Percentiles rank a stretch among this genome's conserved stretches.
Conservation (phyloP, 2,888 invertebrate genomes). For the Agrenia bidenticulata region DNA sequence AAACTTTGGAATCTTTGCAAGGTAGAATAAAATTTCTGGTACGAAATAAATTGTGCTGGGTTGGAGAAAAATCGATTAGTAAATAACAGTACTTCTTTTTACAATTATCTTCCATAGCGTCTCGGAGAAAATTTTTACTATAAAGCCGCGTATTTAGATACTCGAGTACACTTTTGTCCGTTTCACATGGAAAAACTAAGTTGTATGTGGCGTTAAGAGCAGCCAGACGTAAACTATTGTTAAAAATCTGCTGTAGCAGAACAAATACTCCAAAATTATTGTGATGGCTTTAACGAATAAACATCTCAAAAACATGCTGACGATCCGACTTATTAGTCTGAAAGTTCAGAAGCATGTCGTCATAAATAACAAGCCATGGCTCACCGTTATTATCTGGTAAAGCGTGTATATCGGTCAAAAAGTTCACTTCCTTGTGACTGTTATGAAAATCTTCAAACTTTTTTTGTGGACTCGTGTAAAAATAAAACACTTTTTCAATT, state of each 20-base stretch:
- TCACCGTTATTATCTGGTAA: background rate
- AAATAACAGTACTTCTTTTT: background rate
- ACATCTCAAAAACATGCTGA: background rate
- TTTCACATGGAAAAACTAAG: background rate
- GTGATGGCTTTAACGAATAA: conserved; percentile 1
- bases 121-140: background rate
- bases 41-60: background rate
- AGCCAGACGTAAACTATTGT: background rate
- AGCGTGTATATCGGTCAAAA: background rate
- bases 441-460: conserved; percentile 3
- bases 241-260: background rate
- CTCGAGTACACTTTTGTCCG: background rate
- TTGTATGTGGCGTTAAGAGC: background rate
- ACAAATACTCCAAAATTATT: background rate
- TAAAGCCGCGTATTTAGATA: background rate
- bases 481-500: background rate
- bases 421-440: background rate
- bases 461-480: background rate
- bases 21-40: conserved; percentile 11
- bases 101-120: background rate
- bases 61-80: background rate
- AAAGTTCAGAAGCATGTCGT: conserved; percentile 1
- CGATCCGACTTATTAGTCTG: background rate
- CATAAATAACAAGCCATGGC: background rate
- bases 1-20: background rate